Percentiles rank a stretch among this genome's conserved stretches.
These are phyloP conservation scores for Rhagoletis zephyria DNA, from an alignment of 1,140 invertebrate species.

Conservation along the genomic window DNA sequence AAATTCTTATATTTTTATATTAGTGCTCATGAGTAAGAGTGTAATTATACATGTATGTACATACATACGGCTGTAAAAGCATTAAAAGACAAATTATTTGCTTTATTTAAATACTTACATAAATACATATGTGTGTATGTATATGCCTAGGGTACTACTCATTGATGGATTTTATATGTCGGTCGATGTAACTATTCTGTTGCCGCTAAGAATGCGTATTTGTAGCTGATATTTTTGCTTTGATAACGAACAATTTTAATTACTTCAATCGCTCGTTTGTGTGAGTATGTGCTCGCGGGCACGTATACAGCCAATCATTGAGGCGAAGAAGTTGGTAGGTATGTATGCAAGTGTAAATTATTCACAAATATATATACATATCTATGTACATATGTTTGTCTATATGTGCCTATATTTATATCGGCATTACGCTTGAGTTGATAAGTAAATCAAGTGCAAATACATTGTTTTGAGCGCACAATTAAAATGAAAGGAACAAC, in stretches of 20 bases:
- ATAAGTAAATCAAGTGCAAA: slow-evolving; percentile 52
- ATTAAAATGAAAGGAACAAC: slow-evolving; percentile 10
- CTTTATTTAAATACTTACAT: no score
- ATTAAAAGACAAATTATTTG: background rate
- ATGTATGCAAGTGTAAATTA: background rate
- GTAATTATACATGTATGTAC: no score
- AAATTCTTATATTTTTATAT: no score
- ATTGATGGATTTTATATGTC: slow-evolving; percentile 46
- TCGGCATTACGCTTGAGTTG: slow-evolving; percentile 48
- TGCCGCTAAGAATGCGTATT: slow-evolving; percentile 1
- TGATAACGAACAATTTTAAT: slow-evolving; percentile 44
- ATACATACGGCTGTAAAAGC: no score
- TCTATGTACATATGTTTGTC: background rate
- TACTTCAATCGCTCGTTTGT: background rate
- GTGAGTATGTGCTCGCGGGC: background rate
- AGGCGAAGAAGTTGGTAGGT: background rate
- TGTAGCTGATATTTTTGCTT: slow-evolving; percentile 17
- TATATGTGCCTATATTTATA: slow-evolving; percentile 10
- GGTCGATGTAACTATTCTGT: slow-evolving; percentile 34
- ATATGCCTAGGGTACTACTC: background rate
- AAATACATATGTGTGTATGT: background rate
- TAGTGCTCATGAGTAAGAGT: no score
- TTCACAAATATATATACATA: background rate
- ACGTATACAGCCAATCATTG: background rate
- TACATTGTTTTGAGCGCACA: slow-evolving; percentile 33